phyloP scores from a whole-genome alignment of 2,888 invertebrate genomes.

The Margaritifera margaritifera region DNA sequence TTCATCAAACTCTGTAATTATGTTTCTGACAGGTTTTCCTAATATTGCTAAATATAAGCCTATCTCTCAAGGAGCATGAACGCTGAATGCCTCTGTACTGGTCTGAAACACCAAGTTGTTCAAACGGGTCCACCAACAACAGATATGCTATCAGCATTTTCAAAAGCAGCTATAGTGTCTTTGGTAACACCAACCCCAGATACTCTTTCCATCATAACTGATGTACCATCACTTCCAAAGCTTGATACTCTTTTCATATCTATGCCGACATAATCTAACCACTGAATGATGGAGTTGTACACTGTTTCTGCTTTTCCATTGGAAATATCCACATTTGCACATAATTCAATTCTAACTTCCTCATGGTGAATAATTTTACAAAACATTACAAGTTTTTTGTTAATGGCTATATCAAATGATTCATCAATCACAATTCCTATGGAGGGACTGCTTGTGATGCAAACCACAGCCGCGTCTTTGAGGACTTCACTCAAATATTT shows the following conservation, averaged over 20 bases:
- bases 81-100: slow-evolving; percentile 7
- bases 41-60: background rate
- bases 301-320: slow-evolving; percentile 29
- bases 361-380: slow-evolving; percentile 12
- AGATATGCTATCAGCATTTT: slow-evolving; percentile 6
- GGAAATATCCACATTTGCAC: slow-evolving; percentile 15
- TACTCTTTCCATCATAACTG: slow-evolving; percentile 18
- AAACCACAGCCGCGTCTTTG: slow-evolving; percentile 11
- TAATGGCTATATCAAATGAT: slow-evolving; percentile 19
- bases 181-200: slow-evolving; percentile 21
- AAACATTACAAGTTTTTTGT: slow-evolving; percentile 22
- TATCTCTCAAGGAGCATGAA: slow-evolving; percentile 10
- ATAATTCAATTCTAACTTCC: slow-evolving; percentile 13
- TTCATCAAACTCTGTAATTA: slow-evolving; percentile 15
- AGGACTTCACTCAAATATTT: slow-evolving; percentile 11
- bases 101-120: slow-evolving; percentile 5
- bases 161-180: slow-evolving; percentile 7
- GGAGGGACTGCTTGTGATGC: slow-evolving; percentile 16
- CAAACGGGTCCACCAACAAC: slow-evolving; percentile 1
- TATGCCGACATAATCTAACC: slow-evolving; percentile 15
- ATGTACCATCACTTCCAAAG: slow-evolving; percentile 23
- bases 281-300: slow-evolving; percentile 16
- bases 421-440: slow-evolving; percentile 29
- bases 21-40: slow-evolving; percentile 12
- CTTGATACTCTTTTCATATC: slow-evolving; percentile 13